phyloP scores from a whole-genome alignment of 2,888 invertebrate species.

The Lasioglossum oenotherae region DNA sequence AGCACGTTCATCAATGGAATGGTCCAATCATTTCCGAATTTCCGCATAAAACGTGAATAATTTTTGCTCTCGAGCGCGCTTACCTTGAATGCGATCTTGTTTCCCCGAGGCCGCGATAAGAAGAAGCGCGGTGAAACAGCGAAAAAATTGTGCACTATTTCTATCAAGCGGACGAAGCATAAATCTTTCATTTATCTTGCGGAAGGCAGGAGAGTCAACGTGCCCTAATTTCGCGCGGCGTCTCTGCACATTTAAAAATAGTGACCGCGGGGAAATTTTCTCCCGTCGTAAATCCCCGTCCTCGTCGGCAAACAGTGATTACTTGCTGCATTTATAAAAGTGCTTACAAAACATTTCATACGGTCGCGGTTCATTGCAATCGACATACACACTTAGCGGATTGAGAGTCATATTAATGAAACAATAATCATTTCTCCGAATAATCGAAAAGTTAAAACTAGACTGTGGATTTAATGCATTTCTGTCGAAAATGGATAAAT shows the following conservation, averaged over 20 bases:
- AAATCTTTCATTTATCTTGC: conserved; percentile 3
- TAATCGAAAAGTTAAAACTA: too few relatives aligned
- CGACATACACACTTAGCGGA: too few relatives aligned
- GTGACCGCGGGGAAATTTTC: background rate
- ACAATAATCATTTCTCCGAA: background rate
- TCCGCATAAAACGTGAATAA: background rate
- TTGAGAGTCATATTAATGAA: background rate
- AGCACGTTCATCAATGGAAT: too few relatives aligned
- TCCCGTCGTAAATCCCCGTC: background rate
- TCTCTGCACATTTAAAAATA: background rate
- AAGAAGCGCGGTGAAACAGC: background rate
- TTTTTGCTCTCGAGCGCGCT: background rate
- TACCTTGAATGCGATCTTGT: background rate
- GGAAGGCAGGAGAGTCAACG: background rate
- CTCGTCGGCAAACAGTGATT: conserved; percentile 1
- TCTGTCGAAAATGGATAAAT: too few relatives aligned
- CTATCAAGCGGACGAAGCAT: background rate
- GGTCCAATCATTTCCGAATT: background rate
- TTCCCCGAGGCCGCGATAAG: background rate
- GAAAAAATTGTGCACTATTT: background rate
- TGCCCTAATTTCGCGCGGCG: background rate
- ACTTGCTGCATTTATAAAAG: background rate
- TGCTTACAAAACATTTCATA: background rate
- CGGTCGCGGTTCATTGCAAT: background rate
- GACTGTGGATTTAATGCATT: too few relatives aligned